These are phyloP conservation scores for Hyles euphorbiae DNA, from an alignment of 1,140 invertebrate genomes.

Conservation along the genomic window DNA sequence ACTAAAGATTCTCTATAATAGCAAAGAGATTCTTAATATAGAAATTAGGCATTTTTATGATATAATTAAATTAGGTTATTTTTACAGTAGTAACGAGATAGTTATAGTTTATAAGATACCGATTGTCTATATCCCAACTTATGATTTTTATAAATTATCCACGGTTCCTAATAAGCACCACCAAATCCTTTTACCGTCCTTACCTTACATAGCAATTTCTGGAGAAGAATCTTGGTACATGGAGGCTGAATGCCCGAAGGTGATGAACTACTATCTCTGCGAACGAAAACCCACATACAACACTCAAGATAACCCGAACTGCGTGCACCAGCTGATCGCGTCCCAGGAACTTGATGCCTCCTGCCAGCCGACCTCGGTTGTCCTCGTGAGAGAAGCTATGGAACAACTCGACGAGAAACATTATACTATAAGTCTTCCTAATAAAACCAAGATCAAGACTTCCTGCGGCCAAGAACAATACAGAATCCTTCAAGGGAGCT, in stretches of 20 bases:
- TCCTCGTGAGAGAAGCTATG: constrained; percentile 12
- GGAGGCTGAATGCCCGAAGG: constrained; percentile 25
- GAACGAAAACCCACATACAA: constrained; percentile 7
- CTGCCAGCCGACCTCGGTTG: constrained; percentile 9
- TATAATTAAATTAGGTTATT: constrained; percentile 31
- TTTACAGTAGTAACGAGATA: constrained; percentile 26
- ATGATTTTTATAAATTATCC: constrained; percentile 25
- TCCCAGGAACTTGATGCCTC: constrained; percentile 7
- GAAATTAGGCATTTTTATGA: constrained; percentile 36
- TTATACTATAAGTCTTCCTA: constrained; percentile 21
- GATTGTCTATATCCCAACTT: constrained; percentile 22
- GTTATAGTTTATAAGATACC: constrained; percentile 34
- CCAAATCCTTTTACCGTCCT: constrained; percentile 4
- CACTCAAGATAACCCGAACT: constrained; percentile 10
- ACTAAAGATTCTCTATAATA: constrained; percentile 22
- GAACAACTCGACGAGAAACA: constrained; percentile 23
- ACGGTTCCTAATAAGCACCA: constrained; percentile 21
- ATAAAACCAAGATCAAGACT: constrained; percentile 10
- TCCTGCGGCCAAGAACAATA: constrained; percentile 17
- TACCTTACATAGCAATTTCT: constrained; percentile 24
- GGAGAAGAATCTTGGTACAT: constrained; percentile 16
- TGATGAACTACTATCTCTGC: constrained; percentile 14
- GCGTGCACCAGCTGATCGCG: constrained; percentile 13
- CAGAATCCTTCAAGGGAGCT: constrained; percentile 20
- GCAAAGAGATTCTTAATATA: constrained; percentile 23